Evolutionary conservation across 2,888 invertebrate genomes (phyloP), one percentile per base, ranked within the genome.

Genomic region (Acheta domesticus): DNA sequence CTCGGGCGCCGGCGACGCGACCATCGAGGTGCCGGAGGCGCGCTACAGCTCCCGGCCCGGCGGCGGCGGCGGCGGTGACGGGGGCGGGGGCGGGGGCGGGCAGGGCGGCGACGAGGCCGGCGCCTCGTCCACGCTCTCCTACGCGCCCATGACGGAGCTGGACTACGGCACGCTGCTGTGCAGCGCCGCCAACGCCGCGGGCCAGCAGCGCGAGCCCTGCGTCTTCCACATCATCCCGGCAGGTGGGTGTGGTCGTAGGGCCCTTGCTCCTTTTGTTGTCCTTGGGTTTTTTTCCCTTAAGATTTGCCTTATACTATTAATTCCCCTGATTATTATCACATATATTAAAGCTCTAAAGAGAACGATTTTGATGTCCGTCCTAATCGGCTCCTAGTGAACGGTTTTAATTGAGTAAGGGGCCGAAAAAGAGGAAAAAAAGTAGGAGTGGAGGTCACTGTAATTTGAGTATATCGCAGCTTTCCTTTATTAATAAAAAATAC

Each of bases 171-270:
- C 96, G 0, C 88, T 96, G 49, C 89, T 96, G 77, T 96, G 96
- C 87, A 93, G 94, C 90, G 96, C 95, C 0, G 90, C 91, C 77
- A 96, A 96, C 85, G 90, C 91, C 83, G 95, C 96, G 81, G 96
- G 96, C 20, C 91, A 91, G 84, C 96, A 96, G 87, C 89, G 93
- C 82, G 91, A 93, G 81, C 96, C 96, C 0, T 96, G 96, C 85
- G 94, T 96, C 79, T 96, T 94, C 87, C 96, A 96, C 86, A 95
- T 97, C 83, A 96, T 96, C 83, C 94, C 96, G 78, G 96, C 96
- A 85, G 96, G 96, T 96, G 48, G 36, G 73, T 48, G 11, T 19
- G n/a, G n/a, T n/a, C n/a, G n/a, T n/a, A n/a, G n/a, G n/a, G n/a
- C n/a, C n/a, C n/a, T n/a, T n/a, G n/a, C n/a, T n/a, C n/a, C n/a